phyloP scores from a whole-genome alignment of 2,797 vertebrate species.

The Anableps anableps region DNA sequence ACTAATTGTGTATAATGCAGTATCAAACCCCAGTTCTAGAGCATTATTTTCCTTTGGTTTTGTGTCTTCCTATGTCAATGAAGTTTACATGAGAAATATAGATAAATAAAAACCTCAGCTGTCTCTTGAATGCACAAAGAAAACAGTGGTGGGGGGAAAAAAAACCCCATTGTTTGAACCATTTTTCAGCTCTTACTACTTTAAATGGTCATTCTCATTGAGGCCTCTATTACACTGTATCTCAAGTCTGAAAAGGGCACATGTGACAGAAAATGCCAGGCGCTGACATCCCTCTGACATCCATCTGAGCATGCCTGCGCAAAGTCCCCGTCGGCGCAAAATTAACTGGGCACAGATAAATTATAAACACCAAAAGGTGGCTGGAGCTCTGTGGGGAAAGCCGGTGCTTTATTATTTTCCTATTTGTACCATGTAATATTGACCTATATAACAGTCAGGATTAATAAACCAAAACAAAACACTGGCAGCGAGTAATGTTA shows the following conservation, averaged over 20 bases:
- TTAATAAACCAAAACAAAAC: slow-evolving; percentile 69
- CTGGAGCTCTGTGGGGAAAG: slow-evolving; percentile 31
- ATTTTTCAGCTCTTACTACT: slow-evolving; percentile 12
- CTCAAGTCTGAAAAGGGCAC: slow-evolving; percentile 40
- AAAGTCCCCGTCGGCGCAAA: slow-evolving; percentile 18
- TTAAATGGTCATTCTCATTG: slow-evolving; percentile 6
- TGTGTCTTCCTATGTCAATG: neutral
- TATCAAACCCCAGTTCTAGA: too few relatives aligned
- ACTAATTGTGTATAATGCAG: too few relatives aligned
- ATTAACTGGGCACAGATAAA: slow-evolving; percentile 30
- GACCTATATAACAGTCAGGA: slow-evolving; percentile 61
- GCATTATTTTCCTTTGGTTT: neutral
- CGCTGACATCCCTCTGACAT: slow-evolving; percentile 12
- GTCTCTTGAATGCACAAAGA: neutral
- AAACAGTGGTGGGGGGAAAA: neutral
- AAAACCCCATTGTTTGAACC: neutral
- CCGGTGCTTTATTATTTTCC: slow-evolving; percentile 51
- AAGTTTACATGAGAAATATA: neutral
- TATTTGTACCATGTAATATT: slow-evolving; percentile 59
- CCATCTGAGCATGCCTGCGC: neutral
- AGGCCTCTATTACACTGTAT: neutral
- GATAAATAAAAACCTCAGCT: neutral
- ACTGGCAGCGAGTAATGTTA: slow-evolving; percentile 55
- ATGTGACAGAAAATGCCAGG: slow-evolving; percentile 28
- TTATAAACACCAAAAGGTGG: slow-evolving; percentile 15